Conservation (phyloP, 2,888 invertebrate genomes). For the Hirtodrosophila cameraria region DNA sequence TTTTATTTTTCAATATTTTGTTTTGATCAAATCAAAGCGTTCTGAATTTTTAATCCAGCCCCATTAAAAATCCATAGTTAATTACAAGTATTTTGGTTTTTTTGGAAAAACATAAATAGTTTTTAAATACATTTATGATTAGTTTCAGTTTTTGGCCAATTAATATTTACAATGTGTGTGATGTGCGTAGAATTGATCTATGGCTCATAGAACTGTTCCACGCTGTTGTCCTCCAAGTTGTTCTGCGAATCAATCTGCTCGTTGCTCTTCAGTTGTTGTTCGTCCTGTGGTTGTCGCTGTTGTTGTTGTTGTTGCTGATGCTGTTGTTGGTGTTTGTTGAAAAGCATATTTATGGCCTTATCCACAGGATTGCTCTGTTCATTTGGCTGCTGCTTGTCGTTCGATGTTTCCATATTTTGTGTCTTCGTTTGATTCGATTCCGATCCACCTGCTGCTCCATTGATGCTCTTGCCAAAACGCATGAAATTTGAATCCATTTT, state of each 20-base stretch:
- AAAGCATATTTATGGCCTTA: constrained; percentile 70
- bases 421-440: constrained; percentile 59
- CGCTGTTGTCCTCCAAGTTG: constrained; percentile 50
- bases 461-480: constrained; percentile 69
- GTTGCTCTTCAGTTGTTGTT: constrained; percentile 38
- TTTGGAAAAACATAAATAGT: constrained; percentile 19
- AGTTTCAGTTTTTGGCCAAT: constrained; percentile 33
- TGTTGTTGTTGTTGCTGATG: constrained; percentile 17
- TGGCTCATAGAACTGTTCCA: constrained; percentile 63
- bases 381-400: constrained; percentile 35
- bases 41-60: constrained; percentile 84
- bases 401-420: constrained; percentile 24
- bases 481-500: constrained; percentile 64
- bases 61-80: constrained; percentile 82
- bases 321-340: constrained; percentile 55
- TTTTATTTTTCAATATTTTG: constrained; percentile 4
- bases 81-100: constrained; percentile 25
- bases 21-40: constrained; percentile 61
- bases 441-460: constrained; percentile 7
- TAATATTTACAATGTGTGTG: constrained; percentile 58
- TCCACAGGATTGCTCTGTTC: constrained; percentile 63
- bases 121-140: constrained; percentile 31
- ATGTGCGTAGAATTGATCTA: constrained; percentile 14
- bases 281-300: constrained; percentile 9
- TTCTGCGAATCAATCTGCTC: constrained; percentile 39